These are phyloP conservation scores for Festucalex cinctus DNA, from an alignment of 2,113 vertebrate genomes.

Conservation along the genomic window DNA sequence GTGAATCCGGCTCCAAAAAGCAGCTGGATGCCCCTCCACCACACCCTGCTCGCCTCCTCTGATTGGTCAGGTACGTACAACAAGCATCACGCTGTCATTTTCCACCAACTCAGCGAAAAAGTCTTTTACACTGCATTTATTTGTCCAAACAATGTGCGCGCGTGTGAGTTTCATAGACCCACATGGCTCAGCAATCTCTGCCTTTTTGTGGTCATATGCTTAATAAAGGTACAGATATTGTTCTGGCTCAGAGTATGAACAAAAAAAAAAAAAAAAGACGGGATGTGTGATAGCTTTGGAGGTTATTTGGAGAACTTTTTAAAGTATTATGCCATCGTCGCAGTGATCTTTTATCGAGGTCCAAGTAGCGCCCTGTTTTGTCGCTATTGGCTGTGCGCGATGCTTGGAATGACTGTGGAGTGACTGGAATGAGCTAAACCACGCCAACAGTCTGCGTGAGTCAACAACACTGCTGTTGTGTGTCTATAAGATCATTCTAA, in stretches of 20 bases:
- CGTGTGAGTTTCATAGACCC: constrained; percentile 36
- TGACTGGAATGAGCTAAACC: neutral
- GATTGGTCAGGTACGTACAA: constrained; percentile 62
- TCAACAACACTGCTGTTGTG: constrained; percentile 63
- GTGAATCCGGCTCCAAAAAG: constrained; percentile 47
- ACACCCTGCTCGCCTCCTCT: constrained; percentile 34
- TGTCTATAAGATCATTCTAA: no score
- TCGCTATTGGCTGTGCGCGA: constrained; percentile 17
- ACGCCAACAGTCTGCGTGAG: neutral
- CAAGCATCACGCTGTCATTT: constrained; percentile 40
- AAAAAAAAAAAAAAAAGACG: constrained; percentile 17
- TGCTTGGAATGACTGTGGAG: neutral
- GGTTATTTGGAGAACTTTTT: constrained; percentile 50
- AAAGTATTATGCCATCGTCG: constrained; percentile 58
- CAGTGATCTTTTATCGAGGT: constrained; percentile 45
- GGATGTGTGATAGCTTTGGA: constrained; percentile 61
- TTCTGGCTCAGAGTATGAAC: constrained; percentile 41
- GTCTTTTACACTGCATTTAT: constrained; percentile 67
- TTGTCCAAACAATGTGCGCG: constrained; percentile 57
- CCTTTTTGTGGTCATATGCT: constrained; percentile 41
- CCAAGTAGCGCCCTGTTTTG: constrained; percentile 58
- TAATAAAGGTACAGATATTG: constrained; percentile 66
- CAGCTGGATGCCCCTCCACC: constrained; percentile 53
- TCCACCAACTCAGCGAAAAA: constrained; percentile 73
- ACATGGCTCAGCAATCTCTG: constrained; percentile 53